Base-by-base conservation (phyloP, 2,113 vertebrate species). In the Dicerorhinus sumatrensis region DNA sequence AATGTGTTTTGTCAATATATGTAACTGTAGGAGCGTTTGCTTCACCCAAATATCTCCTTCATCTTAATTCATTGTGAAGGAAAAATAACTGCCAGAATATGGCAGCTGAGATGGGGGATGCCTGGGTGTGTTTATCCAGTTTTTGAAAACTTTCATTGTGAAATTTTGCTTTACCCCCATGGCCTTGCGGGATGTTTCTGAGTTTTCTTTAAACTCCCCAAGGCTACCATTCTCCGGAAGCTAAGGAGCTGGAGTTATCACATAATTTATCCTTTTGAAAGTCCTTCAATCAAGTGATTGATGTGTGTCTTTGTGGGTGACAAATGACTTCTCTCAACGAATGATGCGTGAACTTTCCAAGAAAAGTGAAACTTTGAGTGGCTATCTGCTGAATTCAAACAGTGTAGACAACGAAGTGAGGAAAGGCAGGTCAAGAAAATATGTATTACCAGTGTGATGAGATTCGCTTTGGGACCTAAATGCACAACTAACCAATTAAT, bases 371-470 rank as follows among this genome's bases (percentile, higher is more conserved):
- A 69, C 86, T 72, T 31, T 46, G 67, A 96, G 60, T 60, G 51
- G 46, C 33, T 96, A 23, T 91, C 91, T 83, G 86, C 89, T 48
- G 42, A 82, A 94, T 93, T 62, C 69, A 82, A 94, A 79, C 67
- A 39, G 33, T 21, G 39, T 51, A 84, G 82, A 89, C 83, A 91
- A 56, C 80, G 36, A 90, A 76, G 31, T 39, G 48, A 94, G 51
- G 73, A 95, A 91, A 96, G 39, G 48, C 29, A n/a, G 65, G 46
- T 88, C 54, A 58, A 75, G 83, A 72, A 86, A 58, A 77, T 48
- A n/a, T 31, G 6, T 36, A 56, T 63, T 36, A 72, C 18, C 25
- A 36, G 36, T 8, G 46, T 54, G 58, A 84, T n/a, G 58, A 90
- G 58, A 80, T 88, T 63, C 7, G 5, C 46, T 72, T 31, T 8